Evolutionary conservation across 2,113 vertebrate genomes (phyloP).

Genomic region (Dipodomys spectabilis): DNA sequence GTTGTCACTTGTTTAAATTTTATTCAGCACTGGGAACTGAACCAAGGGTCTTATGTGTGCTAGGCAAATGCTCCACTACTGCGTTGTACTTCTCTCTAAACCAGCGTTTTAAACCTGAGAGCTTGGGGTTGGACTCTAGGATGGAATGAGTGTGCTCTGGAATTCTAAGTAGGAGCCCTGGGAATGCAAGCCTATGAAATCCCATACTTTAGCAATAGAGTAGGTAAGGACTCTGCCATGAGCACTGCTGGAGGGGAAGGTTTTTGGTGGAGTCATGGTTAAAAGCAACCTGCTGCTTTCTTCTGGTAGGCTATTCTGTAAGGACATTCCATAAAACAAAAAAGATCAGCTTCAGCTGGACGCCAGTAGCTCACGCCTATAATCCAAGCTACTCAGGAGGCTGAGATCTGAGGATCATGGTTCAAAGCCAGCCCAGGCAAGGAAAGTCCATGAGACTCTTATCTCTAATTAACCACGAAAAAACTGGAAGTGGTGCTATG

Average conservation of each 20-base stretch:
- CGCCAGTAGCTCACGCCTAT: too few relatives aligned
- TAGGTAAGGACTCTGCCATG: not conserved
- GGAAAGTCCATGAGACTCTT: too few relatives aligned
- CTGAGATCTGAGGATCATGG: too few relatives aligned
- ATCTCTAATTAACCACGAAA: too few relatives aligned
- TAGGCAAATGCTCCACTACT: not conserved
- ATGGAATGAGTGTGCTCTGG: fast-evolving
- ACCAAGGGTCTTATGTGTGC: not conserved
- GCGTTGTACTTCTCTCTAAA: too few relatives aligned
- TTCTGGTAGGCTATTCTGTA: not conserved
- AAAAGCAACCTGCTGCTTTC: not conserved
- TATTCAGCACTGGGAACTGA: not conserved
- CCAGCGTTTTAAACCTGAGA: not conserved
- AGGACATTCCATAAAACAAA: not conserved
- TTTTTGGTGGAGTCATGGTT: not conserved
- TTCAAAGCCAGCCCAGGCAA: too few relatives aligned
- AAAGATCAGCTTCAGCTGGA: not conserved
- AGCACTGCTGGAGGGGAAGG: not conserved
- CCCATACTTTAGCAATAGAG: not conserved
- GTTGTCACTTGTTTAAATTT: not conserved
- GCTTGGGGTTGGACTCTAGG: not conserved
- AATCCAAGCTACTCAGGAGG: too few relatives aligned
- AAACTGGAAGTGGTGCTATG: too few relatives aligned
- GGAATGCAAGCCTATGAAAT: not conserved
- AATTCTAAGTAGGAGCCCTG: not conserved